These are phyloP conservation scores for Henicopernis longicauda DNA, from an alignment of 2,113 vertebrate species.

Conservation along the genomic window DNA sequence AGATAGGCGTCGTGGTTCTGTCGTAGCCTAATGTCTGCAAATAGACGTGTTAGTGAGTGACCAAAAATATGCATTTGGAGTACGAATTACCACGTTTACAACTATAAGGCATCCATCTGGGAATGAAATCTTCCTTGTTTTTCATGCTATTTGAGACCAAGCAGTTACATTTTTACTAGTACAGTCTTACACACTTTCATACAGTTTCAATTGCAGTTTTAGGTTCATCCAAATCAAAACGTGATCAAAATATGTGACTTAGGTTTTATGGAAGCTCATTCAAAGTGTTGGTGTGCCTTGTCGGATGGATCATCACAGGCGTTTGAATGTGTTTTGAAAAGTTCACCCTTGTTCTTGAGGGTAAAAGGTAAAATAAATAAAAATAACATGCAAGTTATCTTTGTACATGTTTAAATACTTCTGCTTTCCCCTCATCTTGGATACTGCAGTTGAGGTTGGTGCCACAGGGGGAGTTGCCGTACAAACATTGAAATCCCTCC, in stretches of 20 bases:
- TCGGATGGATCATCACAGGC: neutral
- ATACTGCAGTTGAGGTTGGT: neutral
- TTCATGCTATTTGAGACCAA: neutral
- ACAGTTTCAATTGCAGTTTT: neutral
- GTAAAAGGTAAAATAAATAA: neutral
- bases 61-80: neutral
- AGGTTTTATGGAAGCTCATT: neutral
- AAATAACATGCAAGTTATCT: neutral
- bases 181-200: neutral
- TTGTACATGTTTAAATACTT: neutral
- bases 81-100: neutral
- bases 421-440: neutral
- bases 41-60: neutral
- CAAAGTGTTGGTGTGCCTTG: neutral
- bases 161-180: neutral
- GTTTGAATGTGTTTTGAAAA: neutral
- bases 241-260: fast-evolving
- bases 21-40: neutral
- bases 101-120: neutral
- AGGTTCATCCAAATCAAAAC: neutral
- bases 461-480: neutral
- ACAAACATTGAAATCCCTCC: neutral
- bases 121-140: neutral
- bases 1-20: neutral
- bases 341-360: neutral